Percentiles rank a stretch among this genome's conserved stretches.
phyloP scores from a whole-genome alignment of 2,888 invertebrate genomes.

The Diarsia brunnea region DNA sequence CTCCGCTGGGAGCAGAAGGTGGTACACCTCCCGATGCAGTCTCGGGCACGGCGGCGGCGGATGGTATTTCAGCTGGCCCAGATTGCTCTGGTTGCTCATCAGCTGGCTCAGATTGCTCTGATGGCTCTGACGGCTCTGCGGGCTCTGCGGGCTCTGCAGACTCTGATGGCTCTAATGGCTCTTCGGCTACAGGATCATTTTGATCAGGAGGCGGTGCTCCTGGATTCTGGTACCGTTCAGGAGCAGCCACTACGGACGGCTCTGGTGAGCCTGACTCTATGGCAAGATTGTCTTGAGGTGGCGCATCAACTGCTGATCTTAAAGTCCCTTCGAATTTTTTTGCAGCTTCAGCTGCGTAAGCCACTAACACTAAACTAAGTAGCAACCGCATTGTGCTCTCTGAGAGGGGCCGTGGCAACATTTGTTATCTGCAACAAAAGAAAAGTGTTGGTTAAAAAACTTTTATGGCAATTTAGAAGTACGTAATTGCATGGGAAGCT shows the following conservation, averaged over 20 bases:
- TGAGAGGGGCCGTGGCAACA: slow-evolving; percentile 85
- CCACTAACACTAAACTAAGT: slow-evolving; percentile 86
- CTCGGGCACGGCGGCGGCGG: slow-evolving; percentile 83
- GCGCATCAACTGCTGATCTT: slow-evolving; percentile 87
- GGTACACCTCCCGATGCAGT: slow-evolving; percentile 86
- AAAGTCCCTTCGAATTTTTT: slow-evolving; percentile 88
- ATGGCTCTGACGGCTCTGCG: slow-evolving; percentile 65
- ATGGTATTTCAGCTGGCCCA: slow-evolving; percentile 63
- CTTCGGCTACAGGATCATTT: slow-evolving; percentile 66
- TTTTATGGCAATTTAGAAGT: slow-evolving; percentile 76
- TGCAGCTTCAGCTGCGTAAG: slow-evolving; percentile 85
- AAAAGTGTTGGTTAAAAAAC: slow-evolving; percentile 79
- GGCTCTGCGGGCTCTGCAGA: slow-evolving; percentile 57
- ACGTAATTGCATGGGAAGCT: slow-evolving; percentile 80
- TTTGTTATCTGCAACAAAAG: slow-evolving; percentile 88
- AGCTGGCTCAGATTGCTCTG: slow-evolving; percentile 62
- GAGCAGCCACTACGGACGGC: slow-evolving; percentile 85
- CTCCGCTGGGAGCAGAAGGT: slow-evolving; percentile 88
- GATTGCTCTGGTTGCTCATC: slow-evolving; percentile 59
- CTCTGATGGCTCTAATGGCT: slow-evolving; percentile 63
- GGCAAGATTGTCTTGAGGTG: slow-evolving; percentile 87
- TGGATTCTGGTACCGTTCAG: slow-evolving; percentile 86
- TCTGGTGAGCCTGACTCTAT: slow-evolving; percentile 87
- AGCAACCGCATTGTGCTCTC: slow-evolving; percentile 86
- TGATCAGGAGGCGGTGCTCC: slow-evolving; percentile 79